Conservation (phyloP, 2,113 vertebrate genomes). For the Rhinolophus ferrumequinum region DNA sequence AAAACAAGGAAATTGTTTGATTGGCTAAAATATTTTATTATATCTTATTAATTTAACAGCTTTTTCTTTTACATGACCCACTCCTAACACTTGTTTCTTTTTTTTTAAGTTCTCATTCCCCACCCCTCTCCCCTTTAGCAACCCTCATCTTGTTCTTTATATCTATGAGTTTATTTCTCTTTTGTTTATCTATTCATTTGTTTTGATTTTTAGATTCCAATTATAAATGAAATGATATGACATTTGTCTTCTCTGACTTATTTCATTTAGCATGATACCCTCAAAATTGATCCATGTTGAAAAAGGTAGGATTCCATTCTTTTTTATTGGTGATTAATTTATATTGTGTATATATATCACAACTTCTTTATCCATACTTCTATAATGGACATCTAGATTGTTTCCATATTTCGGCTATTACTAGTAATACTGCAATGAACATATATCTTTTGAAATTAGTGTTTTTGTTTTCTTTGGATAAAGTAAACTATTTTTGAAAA, state of each 20-base stretch:
- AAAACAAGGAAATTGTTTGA: not conserved
- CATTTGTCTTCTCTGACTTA: not conserved
- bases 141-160: not conserved
- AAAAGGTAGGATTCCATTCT: not conserved
- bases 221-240: not conserved
- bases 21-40: not conserved
- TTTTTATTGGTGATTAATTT: not conserved
- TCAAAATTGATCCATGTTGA: not conserved
- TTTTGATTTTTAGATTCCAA: not conserved
- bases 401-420: not conserved
- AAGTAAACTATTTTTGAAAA: slow-evolving; percentile 47
- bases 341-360: not conserved
- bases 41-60: not conserved
- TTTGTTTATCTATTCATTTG: not conserved
- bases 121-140: not conserved
- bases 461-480: not conserved
- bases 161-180: not conserved
- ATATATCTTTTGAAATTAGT: not conserved
- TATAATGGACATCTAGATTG: not conserved
- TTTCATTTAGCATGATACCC: not conserved
- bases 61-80: not conserved
- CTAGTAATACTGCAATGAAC: not conserved
- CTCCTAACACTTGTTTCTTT: not conserved
- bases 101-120: not conserved
- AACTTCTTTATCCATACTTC: not conserved